Evolutionary conservation across 2,888 invertebrate species (phyloP).

Genomic region (Xanthia togata): DNA sequence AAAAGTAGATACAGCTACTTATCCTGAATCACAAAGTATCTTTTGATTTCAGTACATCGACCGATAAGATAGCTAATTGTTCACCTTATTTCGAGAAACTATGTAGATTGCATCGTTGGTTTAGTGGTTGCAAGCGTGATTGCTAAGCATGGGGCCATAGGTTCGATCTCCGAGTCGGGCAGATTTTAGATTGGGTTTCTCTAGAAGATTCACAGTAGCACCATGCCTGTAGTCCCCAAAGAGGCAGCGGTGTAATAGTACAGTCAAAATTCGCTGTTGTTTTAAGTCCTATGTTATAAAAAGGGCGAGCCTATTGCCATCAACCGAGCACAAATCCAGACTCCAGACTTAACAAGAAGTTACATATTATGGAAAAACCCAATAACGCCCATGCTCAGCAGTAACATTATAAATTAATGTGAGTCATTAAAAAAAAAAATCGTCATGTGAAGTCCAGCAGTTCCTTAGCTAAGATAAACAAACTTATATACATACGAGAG

Average conservation of each 20-base stretch:
- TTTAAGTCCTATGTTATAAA: too few species aligned
- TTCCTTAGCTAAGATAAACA: constrained; percentile 24
- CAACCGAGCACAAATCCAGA: not conserved
- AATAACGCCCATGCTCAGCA: not conserved
- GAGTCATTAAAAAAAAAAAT: too few species aligned
- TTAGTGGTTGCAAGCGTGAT: not conserved
- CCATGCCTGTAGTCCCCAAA: too few species aligned
- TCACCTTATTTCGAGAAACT: not conserved
- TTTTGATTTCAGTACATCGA: constrained; percentile 23
- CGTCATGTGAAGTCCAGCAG: not conserved
- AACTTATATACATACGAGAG: constrained; percentile 11
- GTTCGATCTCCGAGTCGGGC: not conserved
- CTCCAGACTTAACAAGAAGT: not conserved
- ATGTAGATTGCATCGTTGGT: not conserved
- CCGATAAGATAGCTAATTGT: too few species aligned
- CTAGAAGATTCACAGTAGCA: too few species aligned
- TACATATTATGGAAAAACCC: not conserved
- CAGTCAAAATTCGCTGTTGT: too few species aligned
- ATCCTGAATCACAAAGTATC: not conserved
- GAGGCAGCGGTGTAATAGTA: too few species aligned
- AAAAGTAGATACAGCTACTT: not conserved
- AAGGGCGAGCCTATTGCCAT: too few species aligned
- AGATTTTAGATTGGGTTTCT: too few species aligned
- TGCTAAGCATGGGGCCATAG: not conserved
- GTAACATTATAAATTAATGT: not conserved